phyloP scores from a whole-genome alignment of 1,140 invertebrate species.

The Heliconius himera region DNA sequence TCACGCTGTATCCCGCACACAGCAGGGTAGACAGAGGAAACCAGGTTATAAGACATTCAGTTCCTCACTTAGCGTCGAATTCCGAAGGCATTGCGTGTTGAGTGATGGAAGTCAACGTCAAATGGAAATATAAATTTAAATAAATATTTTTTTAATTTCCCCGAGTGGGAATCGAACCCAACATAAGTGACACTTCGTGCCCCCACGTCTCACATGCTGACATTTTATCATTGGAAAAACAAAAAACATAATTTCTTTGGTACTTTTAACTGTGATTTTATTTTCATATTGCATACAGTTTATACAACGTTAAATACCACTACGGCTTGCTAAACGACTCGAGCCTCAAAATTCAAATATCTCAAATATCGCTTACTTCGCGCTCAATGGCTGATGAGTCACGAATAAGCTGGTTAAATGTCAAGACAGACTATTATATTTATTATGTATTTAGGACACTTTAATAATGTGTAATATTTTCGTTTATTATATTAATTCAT shows the following conservation, averaged over 20 bases:
- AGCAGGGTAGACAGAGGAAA: no score
- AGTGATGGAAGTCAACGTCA: no score
- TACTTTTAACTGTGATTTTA: not conserved
- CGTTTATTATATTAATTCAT: no score
- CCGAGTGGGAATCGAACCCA: no score
- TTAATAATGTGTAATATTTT: not conserved
- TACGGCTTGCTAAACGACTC: constrained; percentile 13
- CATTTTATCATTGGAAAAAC: not conserved
- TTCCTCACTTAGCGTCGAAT: no score
- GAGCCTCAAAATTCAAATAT: not conserved
- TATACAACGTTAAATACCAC: constrained; percentile 25
- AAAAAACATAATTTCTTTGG: not conserved
- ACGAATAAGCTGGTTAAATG: constrained; percentile 11
- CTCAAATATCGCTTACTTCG: constrained; percentile 2
- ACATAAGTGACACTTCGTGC: no score
- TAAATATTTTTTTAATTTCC: no score
- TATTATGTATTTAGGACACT: constrained; percentile 19
- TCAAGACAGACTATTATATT: not conserved
- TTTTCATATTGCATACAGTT: constrained; percentile 7
- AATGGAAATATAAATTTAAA: no score
- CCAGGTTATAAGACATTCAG: no score
- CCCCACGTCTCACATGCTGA: no score
- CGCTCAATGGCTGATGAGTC: not conserved
- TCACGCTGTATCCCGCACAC: no score
- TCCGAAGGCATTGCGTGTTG: no score